These are phyloP conservation scores for Oligia fasciuncula DNA, from an alignment of 2,888 invertebrate genomes.

Conservation along the genomic window DNA sequence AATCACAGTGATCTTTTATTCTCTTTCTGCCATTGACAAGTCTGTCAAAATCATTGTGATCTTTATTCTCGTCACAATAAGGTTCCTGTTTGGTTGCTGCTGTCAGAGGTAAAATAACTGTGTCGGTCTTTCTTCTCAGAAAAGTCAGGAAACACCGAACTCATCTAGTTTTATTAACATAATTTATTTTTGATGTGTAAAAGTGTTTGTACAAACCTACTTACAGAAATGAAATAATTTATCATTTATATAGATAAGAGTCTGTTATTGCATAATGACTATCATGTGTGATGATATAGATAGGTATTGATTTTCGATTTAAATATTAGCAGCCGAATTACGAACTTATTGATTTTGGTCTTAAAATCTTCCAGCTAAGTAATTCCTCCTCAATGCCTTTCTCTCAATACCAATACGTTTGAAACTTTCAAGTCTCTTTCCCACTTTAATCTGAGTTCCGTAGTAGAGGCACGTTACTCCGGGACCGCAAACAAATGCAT, in stretches of 20 bases:
- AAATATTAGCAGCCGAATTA: not conserved
- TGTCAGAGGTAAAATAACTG: not conserved
- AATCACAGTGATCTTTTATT: not conserved
- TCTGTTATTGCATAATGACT: not conserved
- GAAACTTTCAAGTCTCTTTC: slow-evolving; percentile 30
- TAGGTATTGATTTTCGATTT: not conserved
- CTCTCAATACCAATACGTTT: slow-evolving; percentile 28
- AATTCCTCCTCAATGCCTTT: slow-evolving; percentile 18
- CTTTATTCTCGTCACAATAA: not conserved
- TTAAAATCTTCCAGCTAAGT: not conserved
- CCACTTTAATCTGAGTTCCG: slow-evolving; percentile 32
- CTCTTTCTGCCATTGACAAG: not conserved
- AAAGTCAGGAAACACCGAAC: not conserved
- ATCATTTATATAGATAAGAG: not conserved
- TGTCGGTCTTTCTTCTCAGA: not conserved
- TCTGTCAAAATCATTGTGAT: not conserved
- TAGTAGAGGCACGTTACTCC: slow-evolving; percentile 63
- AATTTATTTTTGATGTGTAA: not conserved
- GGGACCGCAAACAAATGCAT: slow-evolving; percentile 77
- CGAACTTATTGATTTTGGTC: not conserved
- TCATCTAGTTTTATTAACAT: not conserved
- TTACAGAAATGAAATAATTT: not conserved
- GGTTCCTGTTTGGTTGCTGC: not conserved
- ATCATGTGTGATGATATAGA: not conserved
- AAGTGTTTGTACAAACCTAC: not conserved